phyloP scores from a whole-genome alignment of 2,888 invertebrate genomes.

The Stenodema calcarata region DNA sequence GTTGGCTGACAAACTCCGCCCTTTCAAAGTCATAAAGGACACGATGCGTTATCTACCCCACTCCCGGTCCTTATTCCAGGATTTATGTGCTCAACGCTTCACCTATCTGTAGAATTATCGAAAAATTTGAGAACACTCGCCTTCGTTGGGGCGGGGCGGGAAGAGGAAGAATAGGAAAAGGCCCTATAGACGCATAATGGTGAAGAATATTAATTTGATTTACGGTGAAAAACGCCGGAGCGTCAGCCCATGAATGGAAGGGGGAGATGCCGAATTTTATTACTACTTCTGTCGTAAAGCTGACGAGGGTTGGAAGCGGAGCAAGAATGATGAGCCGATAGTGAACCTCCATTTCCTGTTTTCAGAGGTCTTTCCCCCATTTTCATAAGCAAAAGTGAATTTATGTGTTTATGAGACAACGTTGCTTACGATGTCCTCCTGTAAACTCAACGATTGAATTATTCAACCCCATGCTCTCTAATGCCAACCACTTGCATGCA shows the following conservation, averaged over 20 bases:
- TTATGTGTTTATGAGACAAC: background rate
- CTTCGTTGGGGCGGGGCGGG: background rate
- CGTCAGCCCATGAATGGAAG: background rate
- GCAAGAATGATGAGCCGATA: background rate
- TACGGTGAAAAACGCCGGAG: background rate
- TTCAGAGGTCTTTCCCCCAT: background rate
- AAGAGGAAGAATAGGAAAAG: background rate
- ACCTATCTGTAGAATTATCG: background rate
- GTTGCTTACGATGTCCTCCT: too few relatives aligned
- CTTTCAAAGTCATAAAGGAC: background rate
- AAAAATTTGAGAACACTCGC: background rate
- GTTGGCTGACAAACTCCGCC: background rate
- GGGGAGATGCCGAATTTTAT: background rate
- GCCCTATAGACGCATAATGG: background rate
- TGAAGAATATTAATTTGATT: slow-evolving; percentile 16
- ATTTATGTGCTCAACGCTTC: background rate
- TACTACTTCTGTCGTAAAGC: background rate
- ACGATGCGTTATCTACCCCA: background rate
- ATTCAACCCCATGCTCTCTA: too few relatives aligned
- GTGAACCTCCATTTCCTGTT: background rate
- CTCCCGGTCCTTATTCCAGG: background rate
- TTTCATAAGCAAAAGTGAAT: background rate
- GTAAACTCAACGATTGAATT: too few relatives aligned
- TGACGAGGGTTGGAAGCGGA: background rate
- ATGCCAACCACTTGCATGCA: too few relatives aligned